A percentile compares a stretch with the other conserved stretches of the same genome.
Evolutionary conservation across 2,888 invertebrate genomes (phyloP).

Genomic region (Odontomyia ornata): DNA sequence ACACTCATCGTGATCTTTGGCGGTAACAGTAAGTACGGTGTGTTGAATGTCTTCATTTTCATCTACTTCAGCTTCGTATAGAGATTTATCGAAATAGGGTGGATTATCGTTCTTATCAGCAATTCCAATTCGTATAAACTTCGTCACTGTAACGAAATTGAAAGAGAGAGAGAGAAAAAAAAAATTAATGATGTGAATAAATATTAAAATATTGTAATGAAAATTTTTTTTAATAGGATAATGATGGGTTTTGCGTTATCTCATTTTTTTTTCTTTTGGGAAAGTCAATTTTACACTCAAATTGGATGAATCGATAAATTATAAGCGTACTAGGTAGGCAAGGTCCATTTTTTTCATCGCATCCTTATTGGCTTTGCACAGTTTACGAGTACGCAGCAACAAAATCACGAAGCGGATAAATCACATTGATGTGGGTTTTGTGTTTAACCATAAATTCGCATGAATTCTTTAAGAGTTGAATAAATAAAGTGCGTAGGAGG

Average conservation of each 20-base stretch:
- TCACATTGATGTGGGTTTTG: too few relatives aligned
- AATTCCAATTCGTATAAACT: constrained; percentile 97
- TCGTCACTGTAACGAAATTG: constrained; percentile 83
- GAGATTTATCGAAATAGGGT: constrained; percentile 95
- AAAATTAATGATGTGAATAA: too few relatives aligned
- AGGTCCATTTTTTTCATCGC: too few relatives aligned
- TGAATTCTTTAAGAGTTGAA: too few relatives aligned
- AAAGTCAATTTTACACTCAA: not conserved
- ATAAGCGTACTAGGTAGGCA: too few relatives aligned
- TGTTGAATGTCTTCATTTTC: constrained; percentile 98
- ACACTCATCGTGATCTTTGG: constrained; percentile 99
- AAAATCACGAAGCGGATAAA: too few relatives aligned
- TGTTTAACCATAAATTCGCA: too few relatives aligned
- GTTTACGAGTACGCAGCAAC: too few relatives aligned
- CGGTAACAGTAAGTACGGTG: constrained; percentile 96
- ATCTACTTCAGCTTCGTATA: constrained; percentile 96
- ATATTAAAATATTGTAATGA: constrained; percentile 2
- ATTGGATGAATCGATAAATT: not conserved
- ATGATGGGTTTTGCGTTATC: not conserved
- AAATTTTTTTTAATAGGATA: constrained; percentile 1
- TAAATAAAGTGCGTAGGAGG: too few relatives aligned
- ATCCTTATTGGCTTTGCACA: too few relatives aligned
- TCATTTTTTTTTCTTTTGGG: not conserved
- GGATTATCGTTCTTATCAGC: constrained; percentile 99
- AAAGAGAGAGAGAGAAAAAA: not conserved